These are phyloP conservation scores for Rhinella marina DNA, from an alignment of 2,797 vertebrate genomes.

Conservation along the genomic window DNA sequence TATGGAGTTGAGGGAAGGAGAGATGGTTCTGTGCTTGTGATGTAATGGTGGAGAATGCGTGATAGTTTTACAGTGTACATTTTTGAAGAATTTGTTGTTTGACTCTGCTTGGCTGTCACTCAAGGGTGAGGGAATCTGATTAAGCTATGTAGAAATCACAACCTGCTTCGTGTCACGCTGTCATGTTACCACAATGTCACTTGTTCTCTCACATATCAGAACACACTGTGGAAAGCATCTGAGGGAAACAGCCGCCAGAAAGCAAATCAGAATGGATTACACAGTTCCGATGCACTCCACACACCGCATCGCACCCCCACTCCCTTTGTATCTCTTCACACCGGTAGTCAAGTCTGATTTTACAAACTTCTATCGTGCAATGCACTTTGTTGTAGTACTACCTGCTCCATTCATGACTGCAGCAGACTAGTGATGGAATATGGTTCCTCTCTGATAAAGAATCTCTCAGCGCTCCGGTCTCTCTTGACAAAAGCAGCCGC, in stretches of 20 bases:
- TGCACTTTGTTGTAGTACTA: neutral
- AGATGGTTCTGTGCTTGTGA: neutral
- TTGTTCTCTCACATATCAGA: conserved; percentile 43
- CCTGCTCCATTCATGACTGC: neutral
- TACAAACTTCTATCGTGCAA: neutral
- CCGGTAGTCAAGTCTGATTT: neutral
- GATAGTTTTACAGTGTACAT: neutral
- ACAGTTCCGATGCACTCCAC: neutral
- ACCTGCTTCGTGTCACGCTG: conserved; percentile 36
- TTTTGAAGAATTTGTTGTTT: conserved; percentile 11
- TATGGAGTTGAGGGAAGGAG: neutral
- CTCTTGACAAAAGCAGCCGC: neutral
- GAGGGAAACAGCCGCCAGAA: conserved; percentile 19
- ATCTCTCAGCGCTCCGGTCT: neutral
- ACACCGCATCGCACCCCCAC: neutral
- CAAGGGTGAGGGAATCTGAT: conserved; percentile 27
- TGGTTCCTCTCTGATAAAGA: neutral
- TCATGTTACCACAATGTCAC: conserved; percentile 41
- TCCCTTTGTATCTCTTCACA: neutral
- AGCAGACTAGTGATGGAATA: neutral
- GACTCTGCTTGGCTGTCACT: conserved; percentile 20
- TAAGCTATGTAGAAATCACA: conserved; percentile 42
- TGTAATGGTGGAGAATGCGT: neutral
- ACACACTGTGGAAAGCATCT: conserved; percentile 28
- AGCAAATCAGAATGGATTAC: conserved; percentile 26